phyloP scores from a whole-genome alignment of 1,140 invertebrate species.

The Mamestra configurata region DNA sequence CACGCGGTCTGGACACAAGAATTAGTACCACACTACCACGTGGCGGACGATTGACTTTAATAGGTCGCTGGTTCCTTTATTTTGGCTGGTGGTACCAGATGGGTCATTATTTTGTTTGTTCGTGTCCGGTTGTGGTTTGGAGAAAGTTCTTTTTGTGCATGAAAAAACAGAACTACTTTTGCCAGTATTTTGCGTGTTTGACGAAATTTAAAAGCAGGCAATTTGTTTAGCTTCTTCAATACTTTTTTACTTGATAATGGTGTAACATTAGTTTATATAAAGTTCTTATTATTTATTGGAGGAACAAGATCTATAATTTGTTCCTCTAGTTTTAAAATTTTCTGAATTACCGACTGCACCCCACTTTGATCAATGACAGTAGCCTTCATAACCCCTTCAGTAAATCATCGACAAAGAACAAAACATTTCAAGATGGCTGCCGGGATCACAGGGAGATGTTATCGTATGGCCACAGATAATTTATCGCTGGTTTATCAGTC shows the following conservation, averaged over 20 bases:
- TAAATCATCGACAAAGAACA: slow-evolving; percentile 74
- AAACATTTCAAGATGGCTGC: slow-evolving; percentile 61
- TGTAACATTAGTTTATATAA: no score
- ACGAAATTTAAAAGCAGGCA: neutral
- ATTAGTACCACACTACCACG: slow-evolving; percentile 68
- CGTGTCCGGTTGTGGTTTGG: slow-evolving; percentile 25
- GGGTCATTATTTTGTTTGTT: slow-evolving; percentile 42
- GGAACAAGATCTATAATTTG: neutral
- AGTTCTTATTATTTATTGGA: no score
- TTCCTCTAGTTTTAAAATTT: neutral
- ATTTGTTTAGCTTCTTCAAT: no score
- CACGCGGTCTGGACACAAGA: slow-evolving; percentile 67
- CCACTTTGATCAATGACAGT: slow-evolving; percentile 56
- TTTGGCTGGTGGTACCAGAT: slow-evolving; percentile 17
- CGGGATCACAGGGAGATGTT: slow-evolving; percentile 69
- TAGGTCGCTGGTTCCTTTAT: slow-evolving; percentile 49
- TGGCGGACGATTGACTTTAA: slow-evolving; percentile 62
- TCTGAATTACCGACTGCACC: neutral
- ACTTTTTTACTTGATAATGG: no score
- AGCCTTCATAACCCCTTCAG: slow-evolving; percentile 58
- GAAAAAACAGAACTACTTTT: neutral
- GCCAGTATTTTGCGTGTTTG: neutral
- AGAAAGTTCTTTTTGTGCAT: slow-evolving; percentile 46
- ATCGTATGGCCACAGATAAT: slow-evolving; percentile 69
- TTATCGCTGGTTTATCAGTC: slow-evolving; percentile 75